phyloP scores from a whole-genome alignment of 2,888 invertebrate genomes.

The Drosophila prolongata region DNA sequence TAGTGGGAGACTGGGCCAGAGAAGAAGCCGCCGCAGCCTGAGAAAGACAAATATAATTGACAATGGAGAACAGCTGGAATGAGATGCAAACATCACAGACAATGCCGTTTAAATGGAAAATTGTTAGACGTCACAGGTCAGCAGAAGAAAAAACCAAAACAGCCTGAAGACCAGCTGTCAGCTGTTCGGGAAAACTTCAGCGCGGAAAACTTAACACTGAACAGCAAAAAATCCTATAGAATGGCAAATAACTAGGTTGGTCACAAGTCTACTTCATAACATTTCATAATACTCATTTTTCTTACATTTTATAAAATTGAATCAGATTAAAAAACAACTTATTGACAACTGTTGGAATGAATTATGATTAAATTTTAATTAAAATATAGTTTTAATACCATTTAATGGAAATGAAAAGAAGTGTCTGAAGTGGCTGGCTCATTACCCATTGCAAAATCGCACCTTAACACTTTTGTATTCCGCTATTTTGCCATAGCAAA shows the following conservation, averaged over 20 bases:
- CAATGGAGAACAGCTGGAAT: conserved; percentile 30
- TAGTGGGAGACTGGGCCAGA: conserved; percentile 19
- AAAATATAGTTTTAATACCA: too few relatives aligned
- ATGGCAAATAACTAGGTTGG: conserved; percentile 1
- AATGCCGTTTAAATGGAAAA: conserved; percentile 44
- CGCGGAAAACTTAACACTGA: conserved; percentile 1
- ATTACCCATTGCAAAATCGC: conserved; percentile 19
- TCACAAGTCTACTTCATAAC: too few relatives aligned
- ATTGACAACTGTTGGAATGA: too few relatives aligned
- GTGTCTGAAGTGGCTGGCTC: too few relatives aligned
- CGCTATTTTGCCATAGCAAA: conserved; percentile 7
- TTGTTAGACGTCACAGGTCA: conserved; percentile 29
- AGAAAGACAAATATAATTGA: conserved; percentile 71
- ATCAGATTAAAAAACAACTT: too few relatives aligned
- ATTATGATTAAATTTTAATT: too few relatives aligned
- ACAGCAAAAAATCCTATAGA: background rate
- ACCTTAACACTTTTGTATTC: background rate
- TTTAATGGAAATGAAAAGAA: too few relatives aligned
- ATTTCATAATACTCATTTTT: too few relatives aligned
- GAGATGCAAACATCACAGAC: conserved; percentile 29
- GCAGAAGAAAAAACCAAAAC: conserved; percentile 6
- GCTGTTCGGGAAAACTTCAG: conserved; percentile 25
- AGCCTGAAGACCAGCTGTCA: conserved; percentile 40
- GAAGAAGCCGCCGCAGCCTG: conserved; percentile 50
- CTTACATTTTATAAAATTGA: too few relatives aligned